Percentiles rank a stretch among this genome's conserved stretches.
Conservation (phyloP, 2,888 invertebrate genomes). For the Macrophya alboannulata region DNA sequence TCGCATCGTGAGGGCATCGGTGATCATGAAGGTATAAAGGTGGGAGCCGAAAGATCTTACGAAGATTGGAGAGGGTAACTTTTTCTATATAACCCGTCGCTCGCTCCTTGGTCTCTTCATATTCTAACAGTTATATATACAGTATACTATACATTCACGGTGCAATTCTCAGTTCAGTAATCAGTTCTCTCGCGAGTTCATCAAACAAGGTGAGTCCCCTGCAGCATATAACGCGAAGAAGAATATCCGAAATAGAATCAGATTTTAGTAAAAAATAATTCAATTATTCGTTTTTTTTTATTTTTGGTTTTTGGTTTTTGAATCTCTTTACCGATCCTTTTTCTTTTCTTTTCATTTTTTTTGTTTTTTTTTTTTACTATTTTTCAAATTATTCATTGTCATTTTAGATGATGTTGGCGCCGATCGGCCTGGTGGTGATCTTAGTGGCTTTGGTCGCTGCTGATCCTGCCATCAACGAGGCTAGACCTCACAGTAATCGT, state of each 20-base stretch:
- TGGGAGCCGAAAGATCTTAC: conserved; percentile 67
- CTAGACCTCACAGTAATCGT: conserved; percentile 86
- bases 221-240: background rate
- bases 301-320: no score
- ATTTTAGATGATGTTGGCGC: conserved; percentile 87
- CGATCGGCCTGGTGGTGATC: conserved; percentile 83
- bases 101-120: conserved; percentile 75
- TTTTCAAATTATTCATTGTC: conserved; percentile 64
- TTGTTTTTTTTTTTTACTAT: background rate
- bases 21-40: conserved; percentile 49
- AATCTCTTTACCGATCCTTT: no score
- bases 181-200: conserved; percentile 27
- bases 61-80: conserved; percentile 70
- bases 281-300: background rate
- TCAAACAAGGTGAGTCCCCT: conserved; percentile 25
- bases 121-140: conserved; percentile 72
- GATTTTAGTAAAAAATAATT: background rate
- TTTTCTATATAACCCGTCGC: conserved; percentile 78
- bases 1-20: conserved; percentile 6
- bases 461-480: conserved; percentile 82
- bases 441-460: conserved; percentile 81
- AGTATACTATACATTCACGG: conserved; percentile 64
- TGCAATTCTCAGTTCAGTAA: conserved; percentile 30
- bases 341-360: background rate
- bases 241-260: background rate